Base-by-base conservation (phyloP, 1,140 invertebrate genomes). In the Orius insidiosus region DNA sequence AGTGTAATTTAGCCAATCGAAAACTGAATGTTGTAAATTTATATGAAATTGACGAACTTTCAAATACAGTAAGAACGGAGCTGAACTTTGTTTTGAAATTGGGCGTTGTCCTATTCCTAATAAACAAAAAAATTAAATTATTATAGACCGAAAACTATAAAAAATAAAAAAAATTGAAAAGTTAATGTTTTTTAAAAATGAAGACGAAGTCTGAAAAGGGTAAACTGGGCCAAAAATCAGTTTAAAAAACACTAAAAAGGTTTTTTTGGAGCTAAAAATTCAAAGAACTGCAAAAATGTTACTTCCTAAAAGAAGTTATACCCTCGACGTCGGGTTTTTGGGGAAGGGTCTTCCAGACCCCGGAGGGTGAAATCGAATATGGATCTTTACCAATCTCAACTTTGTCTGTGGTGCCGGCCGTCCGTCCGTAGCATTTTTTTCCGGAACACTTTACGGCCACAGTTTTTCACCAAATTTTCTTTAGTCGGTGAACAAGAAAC, bases 1-100 rank as follows among this genome's bases (percentile, higher is more conserved):
- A 4, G 19, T 43, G 19, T 43, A 43, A 24, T n/a, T 43, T 5
- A 43, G n/a, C 41, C 41, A 43, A 30, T 43, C 41, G 30, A 43
- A 43, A n/a, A 43, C 41, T 7, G 41, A 43, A 30, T 43, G 41
- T 10, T 43, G 18, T 5, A 43, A 24, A 31, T 43, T 43, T 10
- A n/a, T n/a, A 15, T 43, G 41, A 2, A 43, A 15, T 4, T 43
- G 41, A n/a, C 31, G 19, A 9, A 43, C n/a, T 15, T 43, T 43
- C 10, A 31, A 32, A 31, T 43, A 43, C 5, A 43, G 30, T 3
- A 43, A n/a, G 11, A 43, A 43, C 8, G 41, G 41, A 10, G 41
- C 14, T 2, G 41, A 31, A 43, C 41, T 31, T 11, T 11, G n/a
- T n/a, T n/a, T 31, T 2, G 41, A 30, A 10, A 31, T 43, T 7